These are phyloP conservation scores for Danio tinwini DNA, from an alignment of 2,797 vertebrate species.

Conservation along the genomic window DNA sequence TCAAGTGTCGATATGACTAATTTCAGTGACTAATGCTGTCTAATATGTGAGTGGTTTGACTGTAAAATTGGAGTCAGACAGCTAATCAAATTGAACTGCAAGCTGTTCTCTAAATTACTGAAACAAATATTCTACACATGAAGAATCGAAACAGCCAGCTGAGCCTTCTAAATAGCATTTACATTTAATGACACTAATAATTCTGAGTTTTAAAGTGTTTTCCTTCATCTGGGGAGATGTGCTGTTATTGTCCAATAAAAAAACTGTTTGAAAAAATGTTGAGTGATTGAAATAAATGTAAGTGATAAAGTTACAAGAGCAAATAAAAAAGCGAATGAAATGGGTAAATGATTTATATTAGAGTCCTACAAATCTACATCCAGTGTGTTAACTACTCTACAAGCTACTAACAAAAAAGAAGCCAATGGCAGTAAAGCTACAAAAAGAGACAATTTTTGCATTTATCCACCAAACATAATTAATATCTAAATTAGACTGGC, in stretches of 20 bases:
- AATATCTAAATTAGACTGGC: no score
- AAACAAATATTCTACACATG: background rate
- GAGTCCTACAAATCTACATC: no score
- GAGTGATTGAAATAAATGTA: background rate
- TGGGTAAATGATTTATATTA: no score
- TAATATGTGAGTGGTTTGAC: slow-evolving; percentile 16
- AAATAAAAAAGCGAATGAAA: no score
- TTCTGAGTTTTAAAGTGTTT: background rate
- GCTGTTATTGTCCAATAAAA: background rate
- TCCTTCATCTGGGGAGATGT: background rate
- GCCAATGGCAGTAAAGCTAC: no score
- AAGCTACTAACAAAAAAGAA: no score
- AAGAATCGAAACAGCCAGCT: background rate
- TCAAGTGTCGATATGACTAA: background rate
- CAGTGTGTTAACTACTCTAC: no score
- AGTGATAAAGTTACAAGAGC: no score
- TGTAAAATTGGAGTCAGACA: slow-evolving; percentile 5
- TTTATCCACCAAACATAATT: no score
- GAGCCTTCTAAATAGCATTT: background rate
- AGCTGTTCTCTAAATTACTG: slow-evolving; percentile 44
- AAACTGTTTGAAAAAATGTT: background rate
- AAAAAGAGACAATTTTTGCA: no score
- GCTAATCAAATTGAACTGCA: slow-evolving; percentile 19
- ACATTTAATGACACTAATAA: background rate
- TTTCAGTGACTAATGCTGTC: slow-evolving; percentile 10